These are phyloP conservation scores for Peromyscus nudipes DNA, from an alignment of 2,797 vertebrate genomes.

Conservation along the genomic window DNA sequence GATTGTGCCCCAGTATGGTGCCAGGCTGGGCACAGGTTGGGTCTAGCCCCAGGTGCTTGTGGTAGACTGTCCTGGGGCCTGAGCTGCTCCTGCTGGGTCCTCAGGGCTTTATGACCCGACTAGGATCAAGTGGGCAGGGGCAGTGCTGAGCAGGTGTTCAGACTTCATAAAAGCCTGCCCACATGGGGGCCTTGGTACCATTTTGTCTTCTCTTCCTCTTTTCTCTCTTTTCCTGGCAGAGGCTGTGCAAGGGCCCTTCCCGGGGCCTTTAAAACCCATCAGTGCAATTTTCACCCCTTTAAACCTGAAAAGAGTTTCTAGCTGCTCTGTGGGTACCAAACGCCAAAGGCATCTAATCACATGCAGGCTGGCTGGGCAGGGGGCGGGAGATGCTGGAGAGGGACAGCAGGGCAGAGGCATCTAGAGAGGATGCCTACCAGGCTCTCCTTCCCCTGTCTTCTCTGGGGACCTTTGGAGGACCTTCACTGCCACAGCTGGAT, in stretches of 20 bases:
- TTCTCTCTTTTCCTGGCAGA: background rate
- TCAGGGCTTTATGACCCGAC: too few relatives aligned
- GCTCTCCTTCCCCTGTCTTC: background rate
- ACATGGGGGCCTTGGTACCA: background rate
- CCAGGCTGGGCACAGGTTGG: background rate
- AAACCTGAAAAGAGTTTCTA: background rate
- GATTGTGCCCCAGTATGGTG: background rate
- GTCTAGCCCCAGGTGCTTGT: background rate
- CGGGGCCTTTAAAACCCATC: conserved; percentile 59
- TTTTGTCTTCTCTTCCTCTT: background rate
- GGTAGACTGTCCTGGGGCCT: background rate
- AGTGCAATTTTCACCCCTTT: conserved; percentile 4
- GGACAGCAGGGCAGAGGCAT: background rate
- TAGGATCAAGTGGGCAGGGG: too few relatives aligned
- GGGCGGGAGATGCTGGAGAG: accelerated
- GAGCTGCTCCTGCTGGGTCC: background rate
- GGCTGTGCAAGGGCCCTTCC: background rate
- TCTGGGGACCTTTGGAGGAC: background rate
- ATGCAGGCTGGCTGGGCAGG: accelerated
- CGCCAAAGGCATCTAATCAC: background rate
- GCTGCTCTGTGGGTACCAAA: background rate
- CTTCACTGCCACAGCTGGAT: background rate
- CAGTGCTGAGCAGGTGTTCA: background rate
- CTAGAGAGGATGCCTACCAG: background rate
- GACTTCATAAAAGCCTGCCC: background rate